These are phyloP conservation scores for Heliconius erato DNA, from an alignment of 2,888 invertebrate species.

Conservation along the genomic window DNA sequence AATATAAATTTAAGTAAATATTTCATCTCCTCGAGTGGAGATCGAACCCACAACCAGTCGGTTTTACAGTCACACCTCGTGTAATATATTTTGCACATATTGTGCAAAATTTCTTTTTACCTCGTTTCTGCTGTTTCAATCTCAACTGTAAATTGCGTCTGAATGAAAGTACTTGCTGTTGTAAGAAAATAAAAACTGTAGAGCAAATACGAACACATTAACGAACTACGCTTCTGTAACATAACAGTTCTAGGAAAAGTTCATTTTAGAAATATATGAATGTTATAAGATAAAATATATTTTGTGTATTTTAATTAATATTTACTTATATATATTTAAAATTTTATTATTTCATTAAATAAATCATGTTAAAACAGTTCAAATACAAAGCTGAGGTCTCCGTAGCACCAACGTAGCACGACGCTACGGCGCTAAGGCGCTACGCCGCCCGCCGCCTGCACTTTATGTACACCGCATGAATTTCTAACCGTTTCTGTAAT, in stretches of 20 bases:
- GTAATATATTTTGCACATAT: too few relatives aligned
- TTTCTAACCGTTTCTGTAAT: conserved; percentile 9
- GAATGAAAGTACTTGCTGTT: neutral
- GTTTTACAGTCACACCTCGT: too few relatives aligned
- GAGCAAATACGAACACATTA: neutral
- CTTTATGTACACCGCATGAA: conserved; percentile 24
- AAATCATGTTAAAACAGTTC: neutral
- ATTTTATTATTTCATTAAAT: neutral
- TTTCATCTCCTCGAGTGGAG: too few relatives aligned
- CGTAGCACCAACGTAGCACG: conserved; percentile 29
- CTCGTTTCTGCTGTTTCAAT: neutral
- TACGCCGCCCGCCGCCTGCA: conserved; percentile 24
- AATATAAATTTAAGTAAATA: too few relatives aligned
- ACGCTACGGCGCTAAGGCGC: conserved; percentile 24
- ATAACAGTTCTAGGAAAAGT: neutral
- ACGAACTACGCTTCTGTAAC: neutral
- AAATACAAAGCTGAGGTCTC: neutral
- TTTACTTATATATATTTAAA: neutral
- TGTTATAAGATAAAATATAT: too few relatives aligned
- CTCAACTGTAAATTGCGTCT: neutral
- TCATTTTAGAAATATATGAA: neutral
- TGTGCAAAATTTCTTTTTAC: neutral
- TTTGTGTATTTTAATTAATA: too few relatives aligned
- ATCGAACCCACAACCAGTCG: too few relatives aligned
- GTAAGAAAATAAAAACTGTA: neutral